These are phyloP conservation scores for Zoanthus sociatus DNA, from an alignment of 92 coral and sea anemone species.

Conservation along the genomic window DNA sequence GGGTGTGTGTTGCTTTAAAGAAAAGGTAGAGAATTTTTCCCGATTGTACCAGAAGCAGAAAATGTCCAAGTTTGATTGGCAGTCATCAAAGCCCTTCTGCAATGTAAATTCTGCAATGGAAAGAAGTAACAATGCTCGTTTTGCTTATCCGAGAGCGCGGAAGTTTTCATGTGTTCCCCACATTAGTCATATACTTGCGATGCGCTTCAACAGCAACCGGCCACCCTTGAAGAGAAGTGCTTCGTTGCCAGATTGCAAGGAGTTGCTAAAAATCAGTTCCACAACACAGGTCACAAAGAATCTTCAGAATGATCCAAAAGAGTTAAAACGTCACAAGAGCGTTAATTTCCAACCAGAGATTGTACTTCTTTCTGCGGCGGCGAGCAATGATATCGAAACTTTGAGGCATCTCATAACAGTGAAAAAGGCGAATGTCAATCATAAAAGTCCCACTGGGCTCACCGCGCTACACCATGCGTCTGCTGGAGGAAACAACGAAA, in stretches of 20 bases:
- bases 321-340: conserved; percentile 77
- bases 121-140: conserved; percentile 68
- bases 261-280: conserved; percentile 61
- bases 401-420: conserved; percentile 68
- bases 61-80: conserved; percentile 38
- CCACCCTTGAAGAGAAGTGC: conserved; percentile 65
- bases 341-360: conserved; percentile 92
- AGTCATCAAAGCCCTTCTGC: conserved; percentile 72
- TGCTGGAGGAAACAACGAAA: conserved; percentile 89
- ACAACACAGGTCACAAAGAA: conserved; percentile 30
- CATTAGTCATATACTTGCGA: not conserved
- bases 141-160: conserved; percentile 26
- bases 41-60: not conserved
- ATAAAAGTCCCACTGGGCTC: conserved; percentile 85
- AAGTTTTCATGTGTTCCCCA: conserved; percentile 39
- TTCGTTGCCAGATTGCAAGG: conserved; percentile 85
- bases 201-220: not conserved
- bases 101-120: conserved; percentile 77
- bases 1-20: not conserved
- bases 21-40: not conserved
- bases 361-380: conserved; percentile 83
- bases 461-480: conserved; percentile 94
- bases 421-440: conserved; percentile 79
- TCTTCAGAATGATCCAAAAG: conserved; percentile 28
- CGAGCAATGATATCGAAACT: conserved; percentile 85